Evolutionary conservation across 2,888 invertebrate genomes (phyloP), one percentile per base, ranked within the genome.

Genomic region (Ectemnius lituratus): DNA sequence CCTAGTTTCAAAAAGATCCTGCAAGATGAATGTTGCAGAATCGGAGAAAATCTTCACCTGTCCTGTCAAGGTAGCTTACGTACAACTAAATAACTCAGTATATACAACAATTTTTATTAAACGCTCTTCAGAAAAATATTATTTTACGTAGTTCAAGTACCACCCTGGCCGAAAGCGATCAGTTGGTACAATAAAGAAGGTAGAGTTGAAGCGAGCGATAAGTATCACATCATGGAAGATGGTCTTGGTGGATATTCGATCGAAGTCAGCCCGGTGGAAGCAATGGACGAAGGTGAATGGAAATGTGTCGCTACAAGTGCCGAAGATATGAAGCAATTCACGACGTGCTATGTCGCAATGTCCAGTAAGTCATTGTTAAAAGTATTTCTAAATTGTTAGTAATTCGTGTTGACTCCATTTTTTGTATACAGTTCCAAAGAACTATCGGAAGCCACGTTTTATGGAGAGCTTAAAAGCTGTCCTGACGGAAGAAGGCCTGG

Each of bases 381-480:
- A 4, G 1, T 52, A 52, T 5, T 14, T 14, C 16, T 16, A 11
- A 52, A 5, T 56, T 28, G 47, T 52, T 20, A 6, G 20, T 18
- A 28, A 49, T 64, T 56, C 2, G 23, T 23, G 23, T 28, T 46
- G 37, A 14, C 13, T 23, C 8, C 27, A n/a, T 16, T 16, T 16
- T 14, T 47, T 70, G 28, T n/a, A 4, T 18, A 14, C 62, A 96
- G 97, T 97, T 89, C 97, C 97, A 56, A 96, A 96, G 91, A 97
- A 97, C 91, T 97, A 96, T 88, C 93, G 97, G 82, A 96, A 96
- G 88, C 97, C 97, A 0, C 93, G 96, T 76, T 97, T 97, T 90
- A 95, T 97, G 94, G 97, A 97, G 90, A 96, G 95, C 84, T 92
- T 97, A 11, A 96, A 96, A 90, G 97, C 97, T 8, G 94, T 97